Conservation (phyloP, 2,888 invertebrate genomes). For the Strigamia maritima region DNA sequence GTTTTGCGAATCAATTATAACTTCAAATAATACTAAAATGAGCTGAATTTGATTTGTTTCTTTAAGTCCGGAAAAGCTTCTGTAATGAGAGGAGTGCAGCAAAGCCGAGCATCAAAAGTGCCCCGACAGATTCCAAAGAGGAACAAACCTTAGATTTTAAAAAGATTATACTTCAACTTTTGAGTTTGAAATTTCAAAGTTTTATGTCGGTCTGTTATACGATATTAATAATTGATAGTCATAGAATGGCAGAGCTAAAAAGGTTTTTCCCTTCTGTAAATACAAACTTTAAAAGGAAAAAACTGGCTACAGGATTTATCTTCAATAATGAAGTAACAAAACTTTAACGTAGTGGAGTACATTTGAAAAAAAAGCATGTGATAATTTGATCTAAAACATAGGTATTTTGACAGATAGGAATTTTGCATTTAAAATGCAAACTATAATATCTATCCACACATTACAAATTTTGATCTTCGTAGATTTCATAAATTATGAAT, state of each 20-base stretch:
- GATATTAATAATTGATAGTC: not conserved
- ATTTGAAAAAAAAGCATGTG: no score
- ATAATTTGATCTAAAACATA: no score
- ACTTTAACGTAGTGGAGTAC: no score
- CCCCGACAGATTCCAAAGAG: not conserved
- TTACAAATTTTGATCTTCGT: no score
- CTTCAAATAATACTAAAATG: not conserved
- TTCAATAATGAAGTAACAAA: not conserved
- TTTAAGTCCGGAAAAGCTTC: not conserved
- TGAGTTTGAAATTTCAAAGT: not conserved
- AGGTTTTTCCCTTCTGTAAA: not conserved
- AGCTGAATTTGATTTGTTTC: not conserved
- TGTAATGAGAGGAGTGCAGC: not conserved
- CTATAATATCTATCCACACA: no score
- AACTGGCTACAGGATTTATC: not conserved
- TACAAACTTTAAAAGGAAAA: not conserved
- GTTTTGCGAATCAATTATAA: not conserved
- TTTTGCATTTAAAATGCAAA: no score
- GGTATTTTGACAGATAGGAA: no score
- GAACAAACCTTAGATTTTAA: not conserved
- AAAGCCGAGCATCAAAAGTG: not conserved
- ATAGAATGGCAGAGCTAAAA: not conserved
- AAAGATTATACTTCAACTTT: not conserved
- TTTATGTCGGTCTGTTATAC: not conserved
- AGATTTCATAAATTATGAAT: no score